Conservation (phyloP, 2,113 vertebrate species). For the Ictalurus punctatus region DNA sequence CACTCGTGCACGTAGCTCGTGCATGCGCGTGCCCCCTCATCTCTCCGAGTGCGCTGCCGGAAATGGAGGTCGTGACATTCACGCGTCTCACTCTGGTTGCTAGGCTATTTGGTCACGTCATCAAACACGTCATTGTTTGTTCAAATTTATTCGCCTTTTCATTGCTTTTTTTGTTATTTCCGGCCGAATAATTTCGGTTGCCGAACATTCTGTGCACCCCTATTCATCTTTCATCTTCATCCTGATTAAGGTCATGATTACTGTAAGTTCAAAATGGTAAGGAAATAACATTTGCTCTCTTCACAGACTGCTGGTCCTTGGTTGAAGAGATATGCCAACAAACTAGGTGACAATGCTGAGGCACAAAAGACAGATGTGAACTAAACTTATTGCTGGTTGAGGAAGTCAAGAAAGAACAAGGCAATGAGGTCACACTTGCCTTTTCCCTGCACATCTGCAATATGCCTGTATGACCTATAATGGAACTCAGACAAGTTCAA, state of each 20-base stretch:
- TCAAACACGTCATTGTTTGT: too few species aligned
- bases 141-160: too few species aligned
- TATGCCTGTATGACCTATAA: constrained; percentile 39
- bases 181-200: too few species aligned
- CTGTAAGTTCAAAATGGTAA: not conserved
- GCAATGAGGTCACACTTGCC: not conserved
- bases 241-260: not conserved
- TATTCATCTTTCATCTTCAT: not conserved
- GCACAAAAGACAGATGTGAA: not conserved
- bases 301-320: constrained; percentile 2
- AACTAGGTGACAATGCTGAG: not conserved
- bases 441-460: not conserved
- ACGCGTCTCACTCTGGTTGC: too few species aligned
- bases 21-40: too few species aligned
- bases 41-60: too few species aligned
- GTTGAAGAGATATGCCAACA: not conserved
- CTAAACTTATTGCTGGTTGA: not conserved
- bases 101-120: too few species aligned
- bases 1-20: too few species aligned
- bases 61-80: too few species aligned
- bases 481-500: constrained; percentile 24
- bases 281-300: not conserved
- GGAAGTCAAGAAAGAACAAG: not conserved
- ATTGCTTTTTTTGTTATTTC: too few species aligned
- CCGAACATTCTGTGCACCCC: too few species aligned